Evolutionary conservation across 1,140 invertebrate genomes (phyloP), one percentile per base, ranked within the genome.

Genomic region (Drosophila ercepeae): DNA sequence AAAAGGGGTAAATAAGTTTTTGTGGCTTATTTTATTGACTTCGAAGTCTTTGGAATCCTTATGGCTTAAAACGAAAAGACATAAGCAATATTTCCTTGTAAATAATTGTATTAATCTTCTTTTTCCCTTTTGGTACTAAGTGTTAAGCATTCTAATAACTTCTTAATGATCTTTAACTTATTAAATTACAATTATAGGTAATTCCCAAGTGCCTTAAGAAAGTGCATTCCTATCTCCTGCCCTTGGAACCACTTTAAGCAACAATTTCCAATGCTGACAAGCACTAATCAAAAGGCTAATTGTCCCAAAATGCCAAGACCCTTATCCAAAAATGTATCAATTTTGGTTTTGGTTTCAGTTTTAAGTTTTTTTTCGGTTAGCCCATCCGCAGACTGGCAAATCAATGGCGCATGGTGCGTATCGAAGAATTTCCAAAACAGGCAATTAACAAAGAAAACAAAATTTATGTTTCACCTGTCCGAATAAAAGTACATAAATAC

Each of bases 391-490:
- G 27, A 3, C 67, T 73, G 69, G 70, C 54, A 58, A 86, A 84
- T 76, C 63, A 69, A 61, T 52, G 49, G 46, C 39, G 41, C 13
- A 32, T 27, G 25, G 53, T 11, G 23, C 50, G 60, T 78, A 75
- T 75, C 52, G 77, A 71, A 86, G 81, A 42, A 42, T 42, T 57
- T 44, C 60, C 48, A 55, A 78, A 83, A 75, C 83, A 54, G 78
- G 75, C 75, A 88, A 89, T 89, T 83, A 88, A 88, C 60, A 88
- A 88, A 73, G 74, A 44, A 78, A 89, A 84, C 79, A 81, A 81
- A 89, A 89, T 89, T 89, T 89, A 89, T 89, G 86, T 89, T 89
- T 84, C 86, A 89, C 86, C 86, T 89, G 86, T 86, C 74, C 64
- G 65, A 77, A 89, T 73, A 84, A 82, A 75, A 88, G 64, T 86